These are phyloP conservation scores for Malthinus flaveolus DNA, from an alignment of 2,888 invertebrate genomes.

Conservation along the genomic window DNA sequence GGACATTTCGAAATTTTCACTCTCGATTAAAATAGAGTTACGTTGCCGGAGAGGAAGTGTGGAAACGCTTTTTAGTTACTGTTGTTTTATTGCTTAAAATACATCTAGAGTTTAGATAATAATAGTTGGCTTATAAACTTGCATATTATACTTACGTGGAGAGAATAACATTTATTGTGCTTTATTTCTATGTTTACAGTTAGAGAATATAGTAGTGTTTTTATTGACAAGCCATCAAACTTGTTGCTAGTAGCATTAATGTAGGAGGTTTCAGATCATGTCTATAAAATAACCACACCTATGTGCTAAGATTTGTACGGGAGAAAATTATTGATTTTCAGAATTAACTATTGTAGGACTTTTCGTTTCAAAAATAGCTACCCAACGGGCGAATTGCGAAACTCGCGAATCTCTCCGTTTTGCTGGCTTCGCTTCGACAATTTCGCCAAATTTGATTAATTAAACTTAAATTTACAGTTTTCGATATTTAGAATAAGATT, in stretches of 20 bases:
- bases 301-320: slow-evolving; percentile 1
- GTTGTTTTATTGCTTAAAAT: no score
- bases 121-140: neutral
- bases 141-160: neutral
- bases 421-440: no score
- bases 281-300: slow-evolving; percentile 27
- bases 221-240: slow-evolving; percentile 27
- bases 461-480: neutral
- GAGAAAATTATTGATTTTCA: neutral
- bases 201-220: slow-evolving; percentile 22
- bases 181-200: slow-evolving; percentile 21
- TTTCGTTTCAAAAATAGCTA: neutral
- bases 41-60: no score
- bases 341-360: neutral
- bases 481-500: slow-evolving; percentile 6
- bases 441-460: no score
- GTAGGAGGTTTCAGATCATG: slow-evolving; percentile 23
- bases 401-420: no score
- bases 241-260: slow-evolving; percentile 15
- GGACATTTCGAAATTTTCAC: no score
- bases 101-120: no score
- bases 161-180: neutral
- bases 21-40: no score
- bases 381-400: no score
- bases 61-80: no score